Evolutionary conservation across 2,113 vertebrate species (phyloP), one percentile per base, ranked within the genome.

Genomic region (Noturus placidus): DNA sequence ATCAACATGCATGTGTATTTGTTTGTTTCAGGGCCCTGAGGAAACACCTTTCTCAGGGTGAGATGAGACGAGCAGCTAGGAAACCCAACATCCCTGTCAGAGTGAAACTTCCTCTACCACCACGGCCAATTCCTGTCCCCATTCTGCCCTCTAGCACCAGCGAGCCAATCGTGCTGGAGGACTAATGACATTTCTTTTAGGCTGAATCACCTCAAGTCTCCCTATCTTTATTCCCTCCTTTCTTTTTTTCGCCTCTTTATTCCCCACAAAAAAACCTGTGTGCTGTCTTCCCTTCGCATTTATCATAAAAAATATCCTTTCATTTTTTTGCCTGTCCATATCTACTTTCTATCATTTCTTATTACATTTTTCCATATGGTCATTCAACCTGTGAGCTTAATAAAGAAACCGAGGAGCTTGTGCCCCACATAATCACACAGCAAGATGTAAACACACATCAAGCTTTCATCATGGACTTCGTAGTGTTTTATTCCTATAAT

Each of bases 141-240:
- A 91, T 95, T 56, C 94, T 97, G 69, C 96, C 97, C 83, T 95
- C 96, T 93, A 97, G 96, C 94, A 97, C 96, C 95, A 97, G 92
- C n/a, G 97, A 98, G 89, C 96, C 97, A 91, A 98, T 98, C n/a
- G 95, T 98, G 89, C 95, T 98, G 93, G 97, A 98, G 93, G 97
- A 98, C 91, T 98, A 93, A 98, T 88, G 63, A 30, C 67, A 5
- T 83, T 86, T 88, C 80, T 78, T 57, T 8, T 57, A 88, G 69
- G 79, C 82, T 70, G 46, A 67, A 27, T 65, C 82, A 74, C 76
- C 84, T 87, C 59, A 72, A 82, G 65, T 83, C 61, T 38, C 54
- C 35, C 82, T 77, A 82, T 84, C 72, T 20, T 81, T 61, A 81
- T 46, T 9, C 22, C 25, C 52, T 74, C 56, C 65, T 27, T 83